Evolutionary conservation across 1,140 invertebrate species (phyloP), one percentile per base, ranked within the genome.

Genomic region (Sinonovacula constricta): DNA sequence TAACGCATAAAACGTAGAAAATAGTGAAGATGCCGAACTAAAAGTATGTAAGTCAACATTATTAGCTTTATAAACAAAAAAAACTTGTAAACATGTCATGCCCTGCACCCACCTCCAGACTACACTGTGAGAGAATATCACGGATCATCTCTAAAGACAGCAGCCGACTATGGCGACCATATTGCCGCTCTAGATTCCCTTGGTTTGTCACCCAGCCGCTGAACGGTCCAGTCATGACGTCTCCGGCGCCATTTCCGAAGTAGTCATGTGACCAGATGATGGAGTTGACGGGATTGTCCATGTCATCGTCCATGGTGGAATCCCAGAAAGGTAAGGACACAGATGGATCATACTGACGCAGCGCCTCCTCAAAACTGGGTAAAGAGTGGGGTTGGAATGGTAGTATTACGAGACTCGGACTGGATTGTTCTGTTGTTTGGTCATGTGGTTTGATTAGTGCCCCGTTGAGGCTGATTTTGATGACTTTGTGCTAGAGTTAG

Each of bases 311-410:
- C 45, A 91, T 56, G 0, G 87, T 86, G 31, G 67, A 80, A 67
- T 91, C 90, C 90, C 90, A 91, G 81, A 89, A 91, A 12, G 90
- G 90, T 15, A 91, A 74, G 12, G 88, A 83, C 3, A 90, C 76
- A 10, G 45, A 54, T 3, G 81, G 79, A 24, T 79, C 75, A 22
- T 72, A 59, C 15, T 79, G 67, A 2, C 79, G 78, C 12, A 86
- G 80, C 12, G 85, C 85, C 5, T 80, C 78, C 45, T 86, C 85
- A 59, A 80, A 83, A 78, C 85, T 86, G 39, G 18, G 7, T 18
- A 45, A 7, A 45, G 7, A 45, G 39, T n/a, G n/a, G n/a, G n/a
- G n/a, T n/a, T n/a, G n/a, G n/a, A n/a, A n/a, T n/a, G n/a, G n/a
- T n/a, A n/a, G n/a, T n/a, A n/a, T n/a, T n/a, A n/a, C n/a, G n/a